Evolutionary conservation across 2,888 invertebrate genomes (phyloP).

Genomic region (Drosophila imparisetae): DNA sequence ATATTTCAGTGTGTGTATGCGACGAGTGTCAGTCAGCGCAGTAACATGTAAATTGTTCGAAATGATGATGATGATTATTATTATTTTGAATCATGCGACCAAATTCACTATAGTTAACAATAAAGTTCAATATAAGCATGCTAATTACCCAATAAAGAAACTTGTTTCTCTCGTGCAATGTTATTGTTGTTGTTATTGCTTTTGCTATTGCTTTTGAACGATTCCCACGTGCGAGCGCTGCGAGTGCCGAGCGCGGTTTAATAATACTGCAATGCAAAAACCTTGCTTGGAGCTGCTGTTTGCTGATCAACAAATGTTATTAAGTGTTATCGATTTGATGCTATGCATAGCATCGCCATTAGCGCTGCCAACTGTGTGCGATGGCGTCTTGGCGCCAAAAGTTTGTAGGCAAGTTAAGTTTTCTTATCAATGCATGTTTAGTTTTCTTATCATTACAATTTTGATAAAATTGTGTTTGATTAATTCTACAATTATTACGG

Average conservation of each 20-base stretch:
- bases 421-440: not conserved
- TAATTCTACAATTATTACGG: not conserved
- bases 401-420: not conserved
- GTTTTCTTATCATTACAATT: not conserved
- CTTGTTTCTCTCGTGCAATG: slow-evolving; percentile 57
- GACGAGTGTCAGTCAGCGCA: slow-evolving; percentile 4
- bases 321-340: slow-evolving; percentile 42
- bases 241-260: slow-evolving; percentile 17
- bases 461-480: not conserved
- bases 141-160: slow-evolving; percentile 65
- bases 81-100: slow-evolving; percentile 51
- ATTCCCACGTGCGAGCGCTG: slow-evolving; percentile 7
- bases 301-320: slow-evolving; percentile 39
- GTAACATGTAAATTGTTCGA: slow-evolving; percentile 24
- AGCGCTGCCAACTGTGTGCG: slow-evolving; percentile 23
- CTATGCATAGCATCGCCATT: slow-evolving; percentile 1
- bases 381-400: slow-evolving; percentile 1
- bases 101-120: slow-evolving; percentile 29
- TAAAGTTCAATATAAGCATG: slow-evolving; percentile 63
- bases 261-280: slow-evolving; percentile 26
- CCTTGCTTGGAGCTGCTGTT: slow-evolving; percentile 13
- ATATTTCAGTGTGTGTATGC: slow-evolving; percentile 1
- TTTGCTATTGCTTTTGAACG: slow-evolving; percentile 18
- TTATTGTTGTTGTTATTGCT: slow-evolving; percentile 16
- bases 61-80: slow-evolving; percentile 22